phyloP scores from a whole-genome alignment of 2,113 vertebrate genomes.

The Microtus oregoni region DNA sequence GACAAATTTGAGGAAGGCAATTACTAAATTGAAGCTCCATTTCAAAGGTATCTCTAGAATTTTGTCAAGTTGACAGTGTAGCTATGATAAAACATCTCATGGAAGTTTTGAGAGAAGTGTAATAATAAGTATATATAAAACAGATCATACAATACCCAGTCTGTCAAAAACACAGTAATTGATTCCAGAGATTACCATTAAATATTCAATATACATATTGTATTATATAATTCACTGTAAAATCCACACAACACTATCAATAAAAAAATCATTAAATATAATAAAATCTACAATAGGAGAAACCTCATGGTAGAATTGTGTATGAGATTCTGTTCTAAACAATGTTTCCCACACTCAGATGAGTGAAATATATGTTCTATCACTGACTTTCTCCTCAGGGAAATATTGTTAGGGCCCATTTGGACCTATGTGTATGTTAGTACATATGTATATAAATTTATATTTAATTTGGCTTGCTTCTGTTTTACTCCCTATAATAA shows the following conservation, averaged over 20 bases:
- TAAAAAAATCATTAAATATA: neutral
- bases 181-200: neutral
- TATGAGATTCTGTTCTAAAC: neutral
- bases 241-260: neutral
- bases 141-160: neutral
- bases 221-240: neutral
- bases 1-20: neutral
- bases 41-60: neutral
- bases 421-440: neutral
- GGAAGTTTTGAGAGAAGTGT: neutral
- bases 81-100: neutral
- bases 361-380: neutral
- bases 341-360: neutral
- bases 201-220: neutral
- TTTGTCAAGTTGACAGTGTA: neutral
- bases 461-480: neutral
- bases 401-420: neutral
- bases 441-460: neutral
- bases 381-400: neutral
- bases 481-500: neutral
- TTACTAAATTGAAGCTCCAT: neutral
- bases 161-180: neutral
- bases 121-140: neutral
- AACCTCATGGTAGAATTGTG: neutral
- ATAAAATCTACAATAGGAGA: neutral